These are phyloP conservation scores for Calliscelio sp. DNA, from an alignment of 2,888 invertebrate species.

Conservation along the genomic window DNA sequence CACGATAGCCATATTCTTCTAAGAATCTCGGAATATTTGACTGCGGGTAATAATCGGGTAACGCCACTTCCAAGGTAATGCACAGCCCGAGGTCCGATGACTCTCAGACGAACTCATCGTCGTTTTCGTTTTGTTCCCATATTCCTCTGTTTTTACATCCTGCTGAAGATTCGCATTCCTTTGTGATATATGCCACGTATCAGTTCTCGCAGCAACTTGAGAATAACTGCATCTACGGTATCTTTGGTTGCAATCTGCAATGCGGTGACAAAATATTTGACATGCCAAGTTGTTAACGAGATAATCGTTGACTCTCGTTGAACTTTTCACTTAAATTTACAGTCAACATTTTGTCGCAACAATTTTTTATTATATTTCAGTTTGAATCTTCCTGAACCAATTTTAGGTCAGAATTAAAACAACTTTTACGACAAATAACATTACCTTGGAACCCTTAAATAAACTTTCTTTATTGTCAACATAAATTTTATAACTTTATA, in stretches of 20 bases:
- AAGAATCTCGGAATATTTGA: constrained; percentile 34
- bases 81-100: constrained; percentile 40
- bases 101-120: constrained; percentile 30
- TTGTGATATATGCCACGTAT: constrained; percentile 59
- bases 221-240: constrained; percentile 50
- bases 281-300: constrained; percentile 45
- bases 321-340: constrained; percentile 27
- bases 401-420: no score
- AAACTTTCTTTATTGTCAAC: no score
- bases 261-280: constrained; percentile 58
- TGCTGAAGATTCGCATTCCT: constrained; percentile 57
- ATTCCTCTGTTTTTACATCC: constrained; percentile 41
- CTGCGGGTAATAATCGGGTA: constrained; percentile 61
- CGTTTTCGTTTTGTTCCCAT: constrained; percentile 26
- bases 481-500: no score
- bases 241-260: constrained; percentile 50
- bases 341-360: not conserved
- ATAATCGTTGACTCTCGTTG: constrained; percentile 43
- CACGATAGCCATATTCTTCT: constrained; percentile 57
- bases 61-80: constrained; percentile 62
- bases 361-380: no score
- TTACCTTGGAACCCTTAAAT: no score
- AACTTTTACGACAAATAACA: no score
- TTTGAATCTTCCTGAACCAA: no score
- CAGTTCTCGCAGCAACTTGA: constrained; percentile 55